phyloP scores from a whole-genome alignment of 2,113 vertebrate species.

The Cyphomyrus plagiostoma region DNA sequence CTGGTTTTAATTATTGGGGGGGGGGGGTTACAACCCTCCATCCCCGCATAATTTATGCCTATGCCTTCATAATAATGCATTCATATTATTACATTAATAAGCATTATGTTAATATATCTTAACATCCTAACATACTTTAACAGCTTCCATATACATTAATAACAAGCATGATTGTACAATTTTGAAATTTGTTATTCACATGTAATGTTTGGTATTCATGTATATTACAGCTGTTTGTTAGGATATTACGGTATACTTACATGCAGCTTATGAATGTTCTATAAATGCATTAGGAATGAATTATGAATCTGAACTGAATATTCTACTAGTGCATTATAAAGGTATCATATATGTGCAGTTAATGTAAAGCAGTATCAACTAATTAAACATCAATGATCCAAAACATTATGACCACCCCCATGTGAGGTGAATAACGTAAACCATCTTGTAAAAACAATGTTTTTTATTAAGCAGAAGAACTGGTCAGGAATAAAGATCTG shows the following conservation, averaged over 20 bases:
- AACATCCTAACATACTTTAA: too few species aligned
- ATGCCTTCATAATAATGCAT: not conserved
- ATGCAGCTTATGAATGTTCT: not conserved
- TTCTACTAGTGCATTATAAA: not conserved
- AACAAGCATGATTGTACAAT: not conserved
- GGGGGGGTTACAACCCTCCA: too few species aligned
- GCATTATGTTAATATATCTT: too few species aligned
- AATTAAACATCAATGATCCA: not conserved
- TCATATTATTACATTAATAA: not conserved
- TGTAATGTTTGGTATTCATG: not conserved
- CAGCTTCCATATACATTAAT: not conserved
- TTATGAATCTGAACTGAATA: not conserved
- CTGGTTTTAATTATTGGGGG: too few species aligned
- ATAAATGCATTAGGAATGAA: not conserved
- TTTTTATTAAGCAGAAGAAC: not conserved
- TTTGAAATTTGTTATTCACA: not conserved
- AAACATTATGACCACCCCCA: too few species aligned
- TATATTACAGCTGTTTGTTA: not conserved
- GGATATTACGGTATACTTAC: not conserved
- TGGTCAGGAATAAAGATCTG: not conserved
- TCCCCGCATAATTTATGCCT: too few species aligned
- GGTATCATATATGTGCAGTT: not conserved
- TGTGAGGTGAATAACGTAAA: too few species aligned
- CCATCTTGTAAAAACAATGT: too few species aligned
- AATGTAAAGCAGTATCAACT: not conserved